Evolutionary conservation across 2,888 invertebrate species (phyloP).

Genomic region (Disparrhopalites patrizii): DNA sequence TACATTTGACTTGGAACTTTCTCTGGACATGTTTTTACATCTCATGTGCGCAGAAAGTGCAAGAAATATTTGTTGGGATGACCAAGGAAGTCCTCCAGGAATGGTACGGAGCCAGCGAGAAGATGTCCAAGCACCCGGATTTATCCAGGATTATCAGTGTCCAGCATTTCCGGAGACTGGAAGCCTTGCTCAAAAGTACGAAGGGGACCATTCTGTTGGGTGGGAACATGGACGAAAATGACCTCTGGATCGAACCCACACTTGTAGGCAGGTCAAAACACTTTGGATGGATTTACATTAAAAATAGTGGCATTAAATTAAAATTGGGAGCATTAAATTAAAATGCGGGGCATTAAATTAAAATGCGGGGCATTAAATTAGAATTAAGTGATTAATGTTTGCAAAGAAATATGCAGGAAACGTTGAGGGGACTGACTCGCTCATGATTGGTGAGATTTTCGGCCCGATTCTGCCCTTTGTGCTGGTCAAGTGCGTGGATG

Average conservation of each 20-base stretch:
- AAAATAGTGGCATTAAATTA: too few species aligned
- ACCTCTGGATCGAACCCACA: constrained; percentile 81
- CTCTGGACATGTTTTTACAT: not conserved
- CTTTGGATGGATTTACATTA: not conserved
- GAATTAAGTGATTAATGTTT: not conserved
- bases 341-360: not conserved
- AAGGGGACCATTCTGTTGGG: constrained; percentile 64
- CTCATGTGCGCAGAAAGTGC: not conserved
- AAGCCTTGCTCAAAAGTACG: constrained; percentile 31
- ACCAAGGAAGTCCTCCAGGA: constrained; percentile 66
- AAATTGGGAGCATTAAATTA: too few species aligned
- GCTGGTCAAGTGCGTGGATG: constrained; percentile 73
- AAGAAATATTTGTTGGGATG: constrained; percentile 51
- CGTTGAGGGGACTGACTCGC: constrained; percentile 30
- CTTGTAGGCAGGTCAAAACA: constrained; percentile 53
- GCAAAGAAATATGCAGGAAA: constrained; percentile 54
- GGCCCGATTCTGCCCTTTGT: constrained; percentile 92
- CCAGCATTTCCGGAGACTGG: constrained; percentile 66
- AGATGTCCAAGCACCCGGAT: constrained; percentile 77
- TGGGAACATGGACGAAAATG: constrained; percentile 68
- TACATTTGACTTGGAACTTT: too few species aligned
- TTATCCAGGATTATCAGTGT: constrained; percentile 71
- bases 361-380: not conserved
- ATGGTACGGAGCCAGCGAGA: constrained; percentile 74
- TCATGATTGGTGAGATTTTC: constrained; percentile 79